Base-by-base conservation (phyloP, 2,888 invertebrate species). In the Rhingia campestris region DNA sequence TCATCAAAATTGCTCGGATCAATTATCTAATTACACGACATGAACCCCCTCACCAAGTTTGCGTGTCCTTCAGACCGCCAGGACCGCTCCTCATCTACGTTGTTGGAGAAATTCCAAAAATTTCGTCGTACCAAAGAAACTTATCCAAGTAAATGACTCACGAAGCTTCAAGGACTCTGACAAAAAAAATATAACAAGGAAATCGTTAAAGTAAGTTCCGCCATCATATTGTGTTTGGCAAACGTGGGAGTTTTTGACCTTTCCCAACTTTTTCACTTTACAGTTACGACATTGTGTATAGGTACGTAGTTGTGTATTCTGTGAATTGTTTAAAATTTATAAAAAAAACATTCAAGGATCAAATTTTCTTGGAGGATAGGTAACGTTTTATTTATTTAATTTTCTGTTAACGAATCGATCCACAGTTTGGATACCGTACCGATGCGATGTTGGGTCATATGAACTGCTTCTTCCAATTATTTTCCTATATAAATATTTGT, bases 21-120 rank as follows among this genome's bases (percentile, higher is more conserved):
- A 81, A 77, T 77, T 81, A 77, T 66, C 12, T 66, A 81, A 81
- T 76, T 81, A 76, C 12, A 61, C 39, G 53, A 56, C 70, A 66
- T 66, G 81, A 41, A 59, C 58, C 70, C 32, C 32, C 37, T 6
- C 2, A 22, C 61, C 41, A 54, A 61, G 45, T 53, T 75, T 39
- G 4, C 39, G 22, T 49, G 32, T 6, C 6, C 14, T 14, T 69
- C 22, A 5, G 5, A 37, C 9, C 6, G n/a, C 32, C 9, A 14
- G 3, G 12, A 5, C 32, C 32, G 3, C 9, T 5, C 10, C 22
- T 22, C 22, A 22, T 22, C 22, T 22, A 22, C 22, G 22, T 22
- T 22, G 22, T 22, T 22, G 22, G 22, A 22, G 22, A 22, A 22
- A 2, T 22, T 22, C 22, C 22, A 22, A 22, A n/a, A 22, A 22